Evolutionary conservation across 2,888 invertebrate species (phyloP).

Genomic region (Platycnemis pennipes): DNA sequence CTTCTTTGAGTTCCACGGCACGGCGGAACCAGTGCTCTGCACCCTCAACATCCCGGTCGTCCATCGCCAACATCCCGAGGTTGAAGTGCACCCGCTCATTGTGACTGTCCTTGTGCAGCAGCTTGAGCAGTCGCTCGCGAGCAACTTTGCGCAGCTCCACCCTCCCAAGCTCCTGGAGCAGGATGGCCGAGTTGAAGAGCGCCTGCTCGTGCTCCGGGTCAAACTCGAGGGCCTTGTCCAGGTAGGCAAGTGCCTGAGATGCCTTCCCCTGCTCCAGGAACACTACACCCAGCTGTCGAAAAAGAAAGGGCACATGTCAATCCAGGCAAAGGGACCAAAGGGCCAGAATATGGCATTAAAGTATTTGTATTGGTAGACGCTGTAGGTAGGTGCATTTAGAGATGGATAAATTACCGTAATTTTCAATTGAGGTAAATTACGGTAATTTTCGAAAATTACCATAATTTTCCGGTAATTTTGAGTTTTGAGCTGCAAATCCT

Average conservation of each 20-base stretch:
- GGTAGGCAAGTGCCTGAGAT: conserved; percentile 93
- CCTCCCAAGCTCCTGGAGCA: conserved; percentile 94
- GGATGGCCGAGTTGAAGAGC: conserved; percentile 95
- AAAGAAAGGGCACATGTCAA: too few relatives aligned
- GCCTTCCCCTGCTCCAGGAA: conserved; percentile 95
- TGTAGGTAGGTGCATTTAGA: too few relatives aligned
- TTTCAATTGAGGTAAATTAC: too few relatives aligned
- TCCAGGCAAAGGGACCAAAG: too few relatives aligned
- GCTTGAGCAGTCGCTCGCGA: conserved; percentile 88
- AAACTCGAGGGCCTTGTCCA: conserved; percentile 95
- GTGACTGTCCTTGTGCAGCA: conserved; percentile 84
- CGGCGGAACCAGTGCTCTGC: conserved; percentile 96
- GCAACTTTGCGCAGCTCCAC: conserved; percentile 90
- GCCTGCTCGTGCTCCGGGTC: conserved; percentile 98
- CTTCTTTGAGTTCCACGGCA: conserved; percentile 92
- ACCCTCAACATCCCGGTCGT: conserved; percentile 92
- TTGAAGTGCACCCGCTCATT: conserved; percentile 97
- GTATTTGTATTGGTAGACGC: too few relatives aligned
- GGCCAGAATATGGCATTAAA: too few relatives aligned
- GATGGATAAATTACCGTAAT: too few relatives aligned
- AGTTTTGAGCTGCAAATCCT: too few relatives aligned
- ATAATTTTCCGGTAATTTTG: too few relatives aligned
- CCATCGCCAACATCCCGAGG: conserved; percentile 98
- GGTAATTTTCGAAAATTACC: too few relatives aligned
- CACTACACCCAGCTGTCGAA: conserved; percentile 92